Evolutionary conservation across 2,797 vertebrate species (phyloP).

Genomic region (Enteromius viviparus): DNA sequence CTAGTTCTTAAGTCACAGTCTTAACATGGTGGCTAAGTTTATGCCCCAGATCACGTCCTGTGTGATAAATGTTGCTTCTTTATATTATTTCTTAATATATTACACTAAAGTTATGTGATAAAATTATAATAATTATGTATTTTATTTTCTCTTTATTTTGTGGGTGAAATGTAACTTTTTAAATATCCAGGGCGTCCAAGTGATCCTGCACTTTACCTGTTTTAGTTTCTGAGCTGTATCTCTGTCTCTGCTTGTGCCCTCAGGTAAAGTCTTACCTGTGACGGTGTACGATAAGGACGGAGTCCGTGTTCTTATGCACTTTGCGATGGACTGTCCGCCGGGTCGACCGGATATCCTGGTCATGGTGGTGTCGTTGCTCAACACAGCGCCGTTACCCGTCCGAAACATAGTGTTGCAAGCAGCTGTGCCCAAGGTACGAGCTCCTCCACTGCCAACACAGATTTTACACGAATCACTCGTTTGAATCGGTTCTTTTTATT

Average conservation of each 20-base stretch:
- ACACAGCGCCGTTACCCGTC: constrained; percentile 86
- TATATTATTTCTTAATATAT: background rate
- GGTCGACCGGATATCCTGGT: constrained; percentile 87
- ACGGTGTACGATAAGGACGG: constrained; percentile 94
- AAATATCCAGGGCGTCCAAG: background rate
- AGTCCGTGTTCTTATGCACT: constrained; percentile 92
- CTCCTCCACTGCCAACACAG: background rate
- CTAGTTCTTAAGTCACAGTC: too few relatives aligned
- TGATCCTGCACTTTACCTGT: background rate
- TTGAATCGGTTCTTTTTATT: background rate
- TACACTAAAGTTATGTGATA: background rate
- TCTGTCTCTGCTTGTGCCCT: background rate
- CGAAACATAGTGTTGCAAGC: constrained; percentile 88
- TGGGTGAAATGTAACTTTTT: background rate
- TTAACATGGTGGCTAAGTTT: too few relatives aligned
- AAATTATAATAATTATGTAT: too few relatives aligned
- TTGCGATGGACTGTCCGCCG: constrained; percentile 89
- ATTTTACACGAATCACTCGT: background rate
- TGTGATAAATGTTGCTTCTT: too few relatives aligned
- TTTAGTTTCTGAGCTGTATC: background rate
- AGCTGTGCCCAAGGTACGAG: constrained; percentile 91
- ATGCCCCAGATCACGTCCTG: too few relatives aligned
- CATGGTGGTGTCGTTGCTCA: constrained; percentile 95
- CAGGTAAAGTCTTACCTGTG: constrained; percentile 89
- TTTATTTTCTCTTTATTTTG: background rate